Conservation (phyloP, 2,888 invertebrate species). For the Rotaria magnacalcarata region DNA sequence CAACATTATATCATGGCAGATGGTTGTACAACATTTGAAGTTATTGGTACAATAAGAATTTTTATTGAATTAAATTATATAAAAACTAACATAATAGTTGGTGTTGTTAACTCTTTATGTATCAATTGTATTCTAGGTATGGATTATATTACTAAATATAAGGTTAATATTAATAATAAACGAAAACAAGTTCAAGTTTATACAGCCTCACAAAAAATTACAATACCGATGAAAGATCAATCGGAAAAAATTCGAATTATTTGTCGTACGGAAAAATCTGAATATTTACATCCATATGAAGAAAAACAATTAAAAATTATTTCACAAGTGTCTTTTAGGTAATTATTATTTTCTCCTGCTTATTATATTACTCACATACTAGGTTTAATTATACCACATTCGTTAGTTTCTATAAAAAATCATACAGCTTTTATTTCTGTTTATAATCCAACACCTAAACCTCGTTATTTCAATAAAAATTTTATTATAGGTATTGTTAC, state of each 20-base stretch:
- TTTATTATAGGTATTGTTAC: background rate
- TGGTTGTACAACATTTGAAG: background rate
- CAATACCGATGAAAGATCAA: too few relatives aligned
- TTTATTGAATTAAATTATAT: background rate
- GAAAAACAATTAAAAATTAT: background rate
- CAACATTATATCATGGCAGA: background rate
- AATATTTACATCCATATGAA: background rate
- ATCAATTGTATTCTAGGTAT: background rate
- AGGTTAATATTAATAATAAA: background rate
- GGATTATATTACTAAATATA: background rate
- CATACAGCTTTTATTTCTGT: background rate
- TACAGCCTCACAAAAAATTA: background rate
- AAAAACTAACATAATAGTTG: too few relatives aligned
- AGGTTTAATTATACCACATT: background rate
- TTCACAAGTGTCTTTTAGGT: background rate
- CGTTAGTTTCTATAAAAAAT: background rate
- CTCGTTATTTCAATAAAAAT: background rate
- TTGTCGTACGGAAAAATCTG: background rate
- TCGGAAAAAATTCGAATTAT: background rate
- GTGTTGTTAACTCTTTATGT: too few relatives aligned
- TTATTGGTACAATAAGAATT: background rate
- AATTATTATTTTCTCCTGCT: background rate
- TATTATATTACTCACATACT: background rate
- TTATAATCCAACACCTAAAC: background rate
- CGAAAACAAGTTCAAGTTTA: background rate